Evolutionary conservation across 2,888 invertebrate genomes (phyloP).

Genomic region (Meiosimyza platycephala): DNA sequence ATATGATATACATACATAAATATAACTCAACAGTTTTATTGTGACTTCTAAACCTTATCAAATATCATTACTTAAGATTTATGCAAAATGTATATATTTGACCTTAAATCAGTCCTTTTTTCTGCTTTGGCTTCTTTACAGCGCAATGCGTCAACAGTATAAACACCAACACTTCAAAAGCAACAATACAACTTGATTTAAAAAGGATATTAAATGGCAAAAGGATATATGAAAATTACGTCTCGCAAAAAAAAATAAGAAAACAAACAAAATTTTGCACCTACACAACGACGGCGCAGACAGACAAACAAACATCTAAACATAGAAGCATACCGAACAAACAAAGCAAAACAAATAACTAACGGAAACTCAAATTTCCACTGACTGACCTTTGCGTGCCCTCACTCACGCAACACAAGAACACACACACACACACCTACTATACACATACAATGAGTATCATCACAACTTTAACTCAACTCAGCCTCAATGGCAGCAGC

Average conservation of each 20-base stretch:
- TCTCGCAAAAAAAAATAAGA: slow-evolving; percentile 47
- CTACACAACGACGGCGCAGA: too few relatives aligned
- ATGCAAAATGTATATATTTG: too few relatives aligned
- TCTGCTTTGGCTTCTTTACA: too few relatives aligned
- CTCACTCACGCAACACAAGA: neutral
- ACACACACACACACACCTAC: neutral
- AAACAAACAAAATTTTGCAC: slow-evolving; percentile 17
- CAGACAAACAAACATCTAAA: too few relatives aligned
- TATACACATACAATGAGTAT: slow-evolving; percentile 14
- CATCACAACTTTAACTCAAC: slow-evolving; percentile 7
- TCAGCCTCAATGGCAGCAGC: slow-evolving; percentile 43
- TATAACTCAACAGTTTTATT: too few relatives aligned
- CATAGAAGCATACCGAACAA: slow-evolving; percentile 39
- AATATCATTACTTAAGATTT: too few relatives aligned
- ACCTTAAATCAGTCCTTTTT: too few relatives aligned
- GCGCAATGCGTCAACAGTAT: neutral
- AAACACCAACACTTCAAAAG: neutral
- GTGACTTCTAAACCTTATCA: too few relatives aligned
- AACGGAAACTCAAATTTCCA: too few relatives aligned
- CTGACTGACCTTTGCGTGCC: neutral
- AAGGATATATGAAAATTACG: slow-evolving; percentile 54
- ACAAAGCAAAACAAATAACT: slow-evolving; percentile 39
- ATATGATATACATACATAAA: too few relatives aligned
- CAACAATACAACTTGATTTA: too few relatives aligned
- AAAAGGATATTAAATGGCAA: too few relatives aligned